phyloP scores from a whole-genome alignment of 1,140 invertebrate species.

The Drosophila triauraria region DNA sequence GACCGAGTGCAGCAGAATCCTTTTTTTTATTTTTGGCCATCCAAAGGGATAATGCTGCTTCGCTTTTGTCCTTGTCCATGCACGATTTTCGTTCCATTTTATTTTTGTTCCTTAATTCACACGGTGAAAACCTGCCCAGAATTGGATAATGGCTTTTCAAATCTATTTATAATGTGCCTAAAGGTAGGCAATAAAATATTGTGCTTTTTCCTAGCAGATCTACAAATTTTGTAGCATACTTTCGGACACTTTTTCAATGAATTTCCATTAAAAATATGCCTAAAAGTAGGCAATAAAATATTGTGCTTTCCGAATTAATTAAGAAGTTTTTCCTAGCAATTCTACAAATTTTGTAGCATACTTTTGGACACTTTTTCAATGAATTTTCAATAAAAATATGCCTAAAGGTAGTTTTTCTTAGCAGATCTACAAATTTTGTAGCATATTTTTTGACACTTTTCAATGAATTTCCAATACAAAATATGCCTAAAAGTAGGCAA shows the following conservation, averaged over 20 bases:
- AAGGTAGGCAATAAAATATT: neutral
- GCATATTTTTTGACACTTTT: too few species aligned
- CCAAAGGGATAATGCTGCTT: constrained; percentile 29
- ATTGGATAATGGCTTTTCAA: neutral
- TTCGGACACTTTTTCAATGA: too few species aligned
- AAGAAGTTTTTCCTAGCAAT: too few species aligned
- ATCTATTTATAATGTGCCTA: neutral
- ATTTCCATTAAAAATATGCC: neutral
- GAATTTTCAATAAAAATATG: too few species aligned
- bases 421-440: neutral
- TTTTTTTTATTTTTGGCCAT: constrained; percentile 23
- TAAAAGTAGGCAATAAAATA: neutral
- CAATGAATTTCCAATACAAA: too few species aligned
- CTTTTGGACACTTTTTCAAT: too few species aligned
- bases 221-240: too few species aligned
- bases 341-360: too few species aligned
- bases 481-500: too few species aligned
- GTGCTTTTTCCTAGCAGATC: too few species aligned
- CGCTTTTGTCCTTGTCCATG: constrained; percentile 39
- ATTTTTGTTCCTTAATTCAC: neutral
- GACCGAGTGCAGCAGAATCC: constrained; percentile 22
- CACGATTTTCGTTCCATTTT: constrained; percentile 1
- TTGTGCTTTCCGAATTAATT: too few species aligned
- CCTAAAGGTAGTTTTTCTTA: too few species aligned
- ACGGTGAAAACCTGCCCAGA: neutral